These are phyloP conservation scores for Drosophila trichaetosa DNA, from an alignment of 2,888 invertebrate genomes.

Conservation along the genomic window DNA sequence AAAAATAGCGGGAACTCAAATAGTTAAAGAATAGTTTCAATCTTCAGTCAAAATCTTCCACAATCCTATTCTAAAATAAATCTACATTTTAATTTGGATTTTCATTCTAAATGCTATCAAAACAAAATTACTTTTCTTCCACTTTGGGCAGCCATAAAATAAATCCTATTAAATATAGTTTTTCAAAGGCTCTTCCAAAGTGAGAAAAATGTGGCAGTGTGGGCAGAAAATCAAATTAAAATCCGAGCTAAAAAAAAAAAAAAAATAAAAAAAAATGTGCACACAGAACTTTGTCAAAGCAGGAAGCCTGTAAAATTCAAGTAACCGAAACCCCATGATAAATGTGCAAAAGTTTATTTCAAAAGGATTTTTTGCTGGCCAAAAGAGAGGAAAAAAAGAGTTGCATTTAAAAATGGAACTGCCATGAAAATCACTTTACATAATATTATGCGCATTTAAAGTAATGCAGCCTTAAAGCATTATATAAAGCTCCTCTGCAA, in stretches of 20 bases:
- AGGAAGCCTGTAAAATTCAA: slow-evolving; percentile 1
- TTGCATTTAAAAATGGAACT: slow-evolving; percentile 49
- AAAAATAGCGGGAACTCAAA: background rate
- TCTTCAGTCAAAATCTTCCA: background rate
- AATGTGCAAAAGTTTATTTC: slow-evolving; percentile 16
- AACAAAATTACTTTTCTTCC: background rate
- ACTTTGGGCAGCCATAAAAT: background rate
- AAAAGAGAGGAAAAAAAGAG: background rate
- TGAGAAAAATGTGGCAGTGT: background rate
- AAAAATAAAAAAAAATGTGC: background rate
- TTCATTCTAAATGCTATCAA: background rate
- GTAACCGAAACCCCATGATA: background rate
- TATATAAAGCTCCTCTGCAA: slow-evolving; percentile 53
- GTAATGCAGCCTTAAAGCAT: slow-evolving; percentile 44
- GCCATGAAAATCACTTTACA: slow-evolving; percentile 45
- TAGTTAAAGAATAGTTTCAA: background rate
- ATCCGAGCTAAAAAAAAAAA: background rate
- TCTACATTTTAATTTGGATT: background rate
- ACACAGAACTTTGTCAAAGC: background rate
- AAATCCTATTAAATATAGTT: background rate
- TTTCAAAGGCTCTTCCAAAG: background rate
- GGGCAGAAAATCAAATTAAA: slow-evolving; percentile 8
- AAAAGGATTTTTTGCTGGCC: slow-evolving; percentile 3
- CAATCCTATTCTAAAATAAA: background rate
- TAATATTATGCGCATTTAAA: slow-evolving; percentile 69